Evolutionary conservation across 1,140 invertebrate species (phyloP).

Genomic region (Pteromalus puparum): DNA sequence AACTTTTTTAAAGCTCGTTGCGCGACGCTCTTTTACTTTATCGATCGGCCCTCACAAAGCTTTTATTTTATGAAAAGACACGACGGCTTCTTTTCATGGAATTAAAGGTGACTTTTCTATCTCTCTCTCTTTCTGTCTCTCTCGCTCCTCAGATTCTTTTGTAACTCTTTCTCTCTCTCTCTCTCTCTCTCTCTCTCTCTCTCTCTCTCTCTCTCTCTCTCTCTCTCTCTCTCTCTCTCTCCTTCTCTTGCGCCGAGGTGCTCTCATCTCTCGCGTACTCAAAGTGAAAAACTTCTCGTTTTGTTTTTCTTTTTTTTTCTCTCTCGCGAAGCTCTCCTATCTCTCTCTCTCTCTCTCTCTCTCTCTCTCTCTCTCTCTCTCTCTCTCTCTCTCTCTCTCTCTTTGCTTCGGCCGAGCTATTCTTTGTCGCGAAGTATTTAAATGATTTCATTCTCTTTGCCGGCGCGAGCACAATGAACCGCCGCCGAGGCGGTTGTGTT

Average conservation of each 20-base stretch:
- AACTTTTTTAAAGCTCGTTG: conserved; percentile 51
- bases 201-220: background rate
- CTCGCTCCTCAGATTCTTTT: conserved; percentile 37
- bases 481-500: background rate
- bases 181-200: background rate
- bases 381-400: conserved; percentile 1
- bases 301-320: conserved; percentile 42
- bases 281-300: conserved; percentile 48
- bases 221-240: background rate
- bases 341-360: conserved; percentile 17
- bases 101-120: conserved; percentile 49
- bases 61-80: conserved; percentile 52
- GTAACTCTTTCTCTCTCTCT: conserved; percentile 16
- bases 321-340: background rate
- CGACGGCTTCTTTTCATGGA: conserved; percentile 48
- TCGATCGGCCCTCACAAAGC: conserved; percentile 42
- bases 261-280: conserved; percentile 17
- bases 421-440: conserved; percentile 40
- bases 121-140: conserved; percentile 8
- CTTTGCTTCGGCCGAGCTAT: conserved; percentile 15
- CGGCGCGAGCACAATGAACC: conserved; percentile 6
- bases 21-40: conserved; percentile 49
- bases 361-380: conserved; percentile 20
- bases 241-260: background rate
- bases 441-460: conserved; percentile 44